Conservation (phyloP, 2,797 vertebrate species). For the Rousettus madagascariensis region DNA sequence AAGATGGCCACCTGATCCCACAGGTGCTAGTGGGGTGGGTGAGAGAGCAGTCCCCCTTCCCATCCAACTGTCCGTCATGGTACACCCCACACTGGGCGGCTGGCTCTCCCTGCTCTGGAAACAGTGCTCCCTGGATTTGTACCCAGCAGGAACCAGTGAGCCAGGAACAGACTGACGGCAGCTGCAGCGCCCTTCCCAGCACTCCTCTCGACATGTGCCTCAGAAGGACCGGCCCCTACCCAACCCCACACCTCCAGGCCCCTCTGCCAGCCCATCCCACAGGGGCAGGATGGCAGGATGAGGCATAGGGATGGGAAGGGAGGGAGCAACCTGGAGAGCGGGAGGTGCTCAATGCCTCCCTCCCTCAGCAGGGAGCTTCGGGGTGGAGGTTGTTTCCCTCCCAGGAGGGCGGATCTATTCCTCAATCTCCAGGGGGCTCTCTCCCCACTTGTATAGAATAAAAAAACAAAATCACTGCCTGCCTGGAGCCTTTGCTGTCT, state of each 20-base stretch:
- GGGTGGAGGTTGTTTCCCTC: slow-evolving; percentile 23
- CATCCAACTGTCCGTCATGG: background rate
- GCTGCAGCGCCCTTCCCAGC: slow-evolving; percentile 34
- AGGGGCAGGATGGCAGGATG: background rate
- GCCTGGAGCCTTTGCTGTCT: slow-evolving; percentile 34
- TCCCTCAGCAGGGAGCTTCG: slow-evolving; percentile 21
- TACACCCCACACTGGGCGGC: background rate
- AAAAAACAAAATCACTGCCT: slow-evolving; percentile 68
- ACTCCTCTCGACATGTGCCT: slow-evolving; percentile 73
- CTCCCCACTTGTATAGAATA: slow-evolving; percentile 77
- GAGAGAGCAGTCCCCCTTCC: background rate
- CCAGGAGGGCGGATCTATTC: slow-evolving; percentile 49
- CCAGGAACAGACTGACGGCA: slow-evolving; percentile 75
- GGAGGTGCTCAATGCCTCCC: slow-evolving; percentile 4
- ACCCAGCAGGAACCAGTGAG: slow-evolving; percentile 75
- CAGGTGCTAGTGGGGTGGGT: slow-evolving; percentile 64
- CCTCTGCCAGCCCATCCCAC: slow-evolving; percentile 31
- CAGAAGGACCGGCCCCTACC: slow-evolving; percentile 67
- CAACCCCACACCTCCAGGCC: background rate
- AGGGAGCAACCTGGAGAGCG: slow-evolving; percentile 57
- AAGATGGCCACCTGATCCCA: slow-evolving; percentile 64
- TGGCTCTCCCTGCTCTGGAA: slow-evolving; percentile 38
- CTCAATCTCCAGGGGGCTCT: slow-evolving; percentile 68
- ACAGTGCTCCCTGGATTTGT: slow-evolving; percentile 59
- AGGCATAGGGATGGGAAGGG: slow-evolving; percentile 6